Base-by-base conservation (phyloP, 2,888 invertebrate genomes). In the Plagiodera versicolora region DNA sequence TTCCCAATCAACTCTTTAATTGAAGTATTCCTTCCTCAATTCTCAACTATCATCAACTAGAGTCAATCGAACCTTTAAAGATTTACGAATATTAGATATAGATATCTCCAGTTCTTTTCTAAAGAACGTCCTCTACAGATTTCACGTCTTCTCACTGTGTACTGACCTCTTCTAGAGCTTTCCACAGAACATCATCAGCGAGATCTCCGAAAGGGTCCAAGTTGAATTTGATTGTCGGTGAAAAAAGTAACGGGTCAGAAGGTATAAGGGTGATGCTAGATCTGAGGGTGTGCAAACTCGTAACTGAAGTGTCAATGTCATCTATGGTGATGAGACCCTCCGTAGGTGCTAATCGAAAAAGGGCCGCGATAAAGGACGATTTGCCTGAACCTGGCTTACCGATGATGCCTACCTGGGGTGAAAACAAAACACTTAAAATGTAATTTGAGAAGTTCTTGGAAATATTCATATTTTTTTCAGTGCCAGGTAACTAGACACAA, bases 241-340 rank as follows among this genome's bases (percentile, higher is more conserved):
- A 90, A 77, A 95, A 94, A 17, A 95, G 79, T 30, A 93, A 88
- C 0, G 95, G 94, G 72, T 94, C 94, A 82, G 95, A 95, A 0
- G 78, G 78, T 55, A 79, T 95, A 57, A 96, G 95, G 0, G 95
- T 89, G 56, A 96, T 90, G 72, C 87, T 89, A 53, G 86, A 85
- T 56, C 96, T 83, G 18, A 96, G 81, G 71, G 91, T 89, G 76
- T 89, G 84, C 11, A 95, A 82, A 1, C 91, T 91, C 35, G 95
- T 84, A 30, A 81, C 81, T 16, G 83, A 84, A 0, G 87, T 89
- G 61, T 90, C 85, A 0, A 92, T 75, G n/a, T 84, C 87, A 75
- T 95, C 95, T 52, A 96, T 90, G 60, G 81, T 78, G 30, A 96
- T 87, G 14, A 81, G 77, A 1, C 95, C 95, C 48, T 88, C 88